phyloP scores from a whole-genome alignment of 2,113 vertebrate genomes.

The Cervus canadensis region DNA sequence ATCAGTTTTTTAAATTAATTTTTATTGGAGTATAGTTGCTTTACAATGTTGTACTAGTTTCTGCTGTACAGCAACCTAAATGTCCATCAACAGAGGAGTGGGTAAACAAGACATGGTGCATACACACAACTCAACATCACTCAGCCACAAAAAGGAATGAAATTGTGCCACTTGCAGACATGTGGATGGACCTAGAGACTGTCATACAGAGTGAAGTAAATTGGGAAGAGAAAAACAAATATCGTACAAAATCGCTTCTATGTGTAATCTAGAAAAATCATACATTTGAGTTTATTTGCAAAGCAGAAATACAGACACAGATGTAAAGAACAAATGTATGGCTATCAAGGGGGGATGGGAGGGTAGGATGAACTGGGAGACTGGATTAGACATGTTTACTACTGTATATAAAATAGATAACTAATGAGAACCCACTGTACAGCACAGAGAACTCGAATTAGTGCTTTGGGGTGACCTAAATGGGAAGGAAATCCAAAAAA shows the following conservation, averaged over 20 bases:
- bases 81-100: not conserved
- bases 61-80: not conserved
- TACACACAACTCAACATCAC: not conserved
- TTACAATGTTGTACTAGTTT: not conserved
- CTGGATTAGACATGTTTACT: not conserved
- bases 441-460: not conserved
- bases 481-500: not conserved
- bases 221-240: not conserved
- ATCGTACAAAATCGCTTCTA: not conserved
- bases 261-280: not conserved
- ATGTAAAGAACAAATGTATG: not conserved
- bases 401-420: not conserved
- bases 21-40: not conserved
- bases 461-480: not conserved
- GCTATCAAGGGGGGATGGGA: not conserved
- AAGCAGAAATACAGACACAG: not conserved
- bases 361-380: not conserved
- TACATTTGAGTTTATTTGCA: not conserved
- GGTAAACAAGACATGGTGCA: not conserved
- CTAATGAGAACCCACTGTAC: not conserved
- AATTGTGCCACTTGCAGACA: not conserved
- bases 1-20: not conserved
- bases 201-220: not conserved
- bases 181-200: not conserved
- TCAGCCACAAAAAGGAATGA: not conserved